Evolutionary conservation across 2,888 invertebrate species (phyloP), one percentile per base, ranked within the genome.

Genomic region (Trachelus stipa): DNA sequence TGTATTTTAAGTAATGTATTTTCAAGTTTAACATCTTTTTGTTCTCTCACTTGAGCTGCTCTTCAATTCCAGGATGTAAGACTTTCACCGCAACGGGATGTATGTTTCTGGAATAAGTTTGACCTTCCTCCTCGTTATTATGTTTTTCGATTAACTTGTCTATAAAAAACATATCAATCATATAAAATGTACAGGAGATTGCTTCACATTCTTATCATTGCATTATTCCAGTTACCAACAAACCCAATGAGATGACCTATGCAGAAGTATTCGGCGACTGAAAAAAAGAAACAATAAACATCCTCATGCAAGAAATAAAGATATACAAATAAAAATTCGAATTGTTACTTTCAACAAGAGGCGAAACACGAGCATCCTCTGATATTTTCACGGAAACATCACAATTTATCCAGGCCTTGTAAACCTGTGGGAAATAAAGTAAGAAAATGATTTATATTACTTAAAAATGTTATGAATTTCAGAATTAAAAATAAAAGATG

Each of bases 41-140:
- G 56, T 56, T 56, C 2, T 23, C 68, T 68, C 83, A 89, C 89
- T 84, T 86, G 73, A 91, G 87, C 68, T 86, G 84, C 31, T 84
- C 78, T 76, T 90, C 87, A 12, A 93, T 90, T 73, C 90, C 87
- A 11, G 92, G 92, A 85, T 93, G 93, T 15, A 92, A 86, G 23
- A 92, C 87, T 85, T 92, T 92, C 23, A 92, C 87, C 34, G 91
- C 92, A 12, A 92, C 91, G 30, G 90, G 89, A 9, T 87, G 82
- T 37, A 88, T 79, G 40, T 85, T 83, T 74, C 40, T 76, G 15
- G 35, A 69, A 33, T 31, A 69, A 40, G n/a, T n/a, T 15, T 23
- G 31, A 23, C 4, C 35, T 71, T 73, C 68, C 37, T 75, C 34
- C 12, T 82, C 75, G n/a, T 35, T 23, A 23, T 37, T 75, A 40